Conservation (phyloP, 2,113 vertebrate genomes). For the Mormoops blainvillei region DNA sequence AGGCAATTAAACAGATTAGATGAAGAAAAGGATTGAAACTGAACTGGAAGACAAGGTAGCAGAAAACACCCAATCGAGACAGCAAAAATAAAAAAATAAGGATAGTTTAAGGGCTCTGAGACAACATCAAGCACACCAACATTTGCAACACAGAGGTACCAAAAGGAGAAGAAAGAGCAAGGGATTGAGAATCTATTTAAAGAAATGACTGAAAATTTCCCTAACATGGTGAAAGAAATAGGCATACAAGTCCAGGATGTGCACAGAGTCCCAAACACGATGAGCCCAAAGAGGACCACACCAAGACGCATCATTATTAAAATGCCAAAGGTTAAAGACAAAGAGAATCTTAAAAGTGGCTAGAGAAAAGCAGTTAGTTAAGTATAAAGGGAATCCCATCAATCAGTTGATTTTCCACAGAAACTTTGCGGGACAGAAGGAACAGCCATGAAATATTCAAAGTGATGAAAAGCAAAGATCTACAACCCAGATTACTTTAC, state of each 20-base stretch:
- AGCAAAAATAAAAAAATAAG: not conserved
- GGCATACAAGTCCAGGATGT: not conserved
- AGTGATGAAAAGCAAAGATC: not conserved
- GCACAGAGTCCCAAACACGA: not conserved
- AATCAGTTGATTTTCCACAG: not conserved
- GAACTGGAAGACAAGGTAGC: not conserved
- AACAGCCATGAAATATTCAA: not conserved
- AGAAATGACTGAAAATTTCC: not conserved
- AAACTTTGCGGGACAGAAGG: not conserved
- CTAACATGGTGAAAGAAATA: not conserved
- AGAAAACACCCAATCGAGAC: not conserved
- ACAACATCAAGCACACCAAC: not conserved
- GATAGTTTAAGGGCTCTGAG: not conserved
- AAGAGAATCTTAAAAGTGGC: not conserved
- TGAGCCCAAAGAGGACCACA: not conserved
- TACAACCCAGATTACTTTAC: not conserved
- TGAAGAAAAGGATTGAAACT: not conserved
- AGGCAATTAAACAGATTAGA: not conserved
- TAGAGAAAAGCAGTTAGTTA: not conserved
- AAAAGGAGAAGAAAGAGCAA: not conserved
- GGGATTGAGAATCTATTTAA: not conserved
- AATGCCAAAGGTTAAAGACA: not conserved
- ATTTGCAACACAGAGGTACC: not conserved
- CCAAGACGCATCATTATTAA: not conserved
- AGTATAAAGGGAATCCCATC: not conserved